phyloP scores from a whole-genome alignment of 2,888 invertebrate species.

The Cheilosia soror region DNA sequence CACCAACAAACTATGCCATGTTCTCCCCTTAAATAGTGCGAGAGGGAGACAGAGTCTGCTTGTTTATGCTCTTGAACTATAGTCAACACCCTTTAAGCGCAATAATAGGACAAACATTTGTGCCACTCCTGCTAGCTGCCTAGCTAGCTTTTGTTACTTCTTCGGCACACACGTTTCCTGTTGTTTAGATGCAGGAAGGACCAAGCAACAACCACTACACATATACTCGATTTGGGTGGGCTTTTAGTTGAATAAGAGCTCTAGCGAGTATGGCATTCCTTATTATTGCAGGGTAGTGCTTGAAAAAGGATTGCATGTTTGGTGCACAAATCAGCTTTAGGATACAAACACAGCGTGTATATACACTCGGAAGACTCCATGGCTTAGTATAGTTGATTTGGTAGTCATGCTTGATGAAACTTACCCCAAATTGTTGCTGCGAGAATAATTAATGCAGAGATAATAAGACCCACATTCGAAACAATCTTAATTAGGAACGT shows the following conservation, averaged over 20 bases:
- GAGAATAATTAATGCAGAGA: constrained; percentile 79
- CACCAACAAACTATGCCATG: constrained; percentile 32
- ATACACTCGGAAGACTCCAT: not conserved
- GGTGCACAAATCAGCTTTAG: constrained; percentile 21
- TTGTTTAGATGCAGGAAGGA: constrained; percentile 37
- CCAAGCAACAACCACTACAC: not conserved
- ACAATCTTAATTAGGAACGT: constrained; percentile 78
- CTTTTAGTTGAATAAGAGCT: constrained; percentile 27
- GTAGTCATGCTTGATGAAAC: constrained; percentile 73
- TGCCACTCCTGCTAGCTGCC: not conserved
- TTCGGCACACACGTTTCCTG: constrained; percentile 17
- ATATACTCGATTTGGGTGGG: not conserved
- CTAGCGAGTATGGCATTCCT: constrained; percentile 52
- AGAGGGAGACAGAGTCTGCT: constrained; percentile 16
- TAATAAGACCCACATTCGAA: constrained; percentile 81
- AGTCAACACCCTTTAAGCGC: constrained; percentile 58
- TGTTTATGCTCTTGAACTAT: constrained; percentile 61
- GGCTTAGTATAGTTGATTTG: constrained; percentile 6
- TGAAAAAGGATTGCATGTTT: constrained; percentile 45
- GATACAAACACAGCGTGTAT: not conserved
- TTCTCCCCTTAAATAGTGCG: constrained; percentile 24
- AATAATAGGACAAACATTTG: constrained; percentile 64
- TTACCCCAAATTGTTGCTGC: constrained; percentile 81
- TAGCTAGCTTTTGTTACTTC: constrained; percentile 3
- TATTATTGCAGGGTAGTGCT: constrained; percentile 34